Evolutionary conservation across 1,140 invertebrate genomes (phyloP).

Genomic region (Eupristina koningsbergeri): DNA sequence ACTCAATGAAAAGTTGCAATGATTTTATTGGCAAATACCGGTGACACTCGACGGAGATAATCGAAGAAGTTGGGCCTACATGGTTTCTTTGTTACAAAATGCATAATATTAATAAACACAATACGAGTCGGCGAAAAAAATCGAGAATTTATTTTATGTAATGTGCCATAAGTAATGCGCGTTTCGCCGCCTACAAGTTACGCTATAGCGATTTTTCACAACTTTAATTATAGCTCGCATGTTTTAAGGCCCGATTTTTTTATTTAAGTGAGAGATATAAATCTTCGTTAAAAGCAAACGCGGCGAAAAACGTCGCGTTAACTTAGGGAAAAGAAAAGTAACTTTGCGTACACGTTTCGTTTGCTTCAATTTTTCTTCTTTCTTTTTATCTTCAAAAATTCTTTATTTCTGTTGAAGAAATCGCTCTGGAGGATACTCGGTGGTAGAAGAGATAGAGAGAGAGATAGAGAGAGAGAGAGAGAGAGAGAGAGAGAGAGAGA

Average conservation of each 20-base stretch:
- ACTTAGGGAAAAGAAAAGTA: background rate
- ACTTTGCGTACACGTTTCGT: background rate
- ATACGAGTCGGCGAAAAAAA: background rate
- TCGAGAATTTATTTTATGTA: background rate
- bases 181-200: background rate
- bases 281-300: background rate
- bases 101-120: background rate
- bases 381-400: background rate
- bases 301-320: constrained; percentile 1
- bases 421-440: background rate
- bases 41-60: no score
- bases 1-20: background rate
- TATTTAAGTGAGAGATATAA: background rate
- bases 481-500: background rate
- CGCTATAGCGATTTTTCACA: background rate
- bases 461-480: background rate
- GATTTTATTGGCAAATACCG: no score
- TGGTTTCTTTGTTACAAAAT: background rate
- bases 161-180: background rate
- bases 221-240: background rate
- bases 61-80: background rate
- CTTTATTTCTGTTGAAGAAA: constrained; percentile 28
- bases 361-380: no score
- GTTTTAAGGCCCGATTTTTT: background rate
- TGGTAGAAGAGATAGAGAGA: background rate